phyloP scores from a whole-genome alignment of 2,888 invertebrate species.

The Listrodromus nycthemerus region DNA sequence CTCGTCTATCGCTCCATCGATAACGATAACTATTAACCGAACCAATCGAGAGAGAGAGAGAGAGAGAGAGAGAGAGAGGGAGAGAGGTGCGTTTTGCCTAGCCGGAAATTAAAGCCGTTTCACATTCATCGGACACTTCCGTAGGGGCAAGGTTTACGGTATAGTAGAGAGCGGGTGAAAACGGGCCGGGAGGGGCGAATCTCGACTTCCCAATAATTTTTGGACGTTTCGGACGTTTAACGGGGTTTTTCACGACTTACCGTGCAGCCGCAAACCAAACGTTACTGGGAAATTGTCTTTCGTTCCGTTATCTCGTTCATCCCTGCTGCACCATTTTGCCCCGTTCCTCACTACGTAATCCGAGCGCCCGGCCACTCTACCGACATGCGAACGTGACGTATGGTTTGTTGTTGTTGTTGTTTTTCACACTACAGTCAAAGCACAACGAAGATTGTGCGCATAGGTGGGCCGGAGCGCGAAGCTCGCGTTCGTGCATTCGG shows the following conservation, averaged over 20 bases:
- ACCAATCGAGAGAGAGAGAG: too few species aligned
- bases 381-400: constrained; percentile 51
- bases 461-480: constrained; percentile 12
- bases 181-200: too few species aligned
- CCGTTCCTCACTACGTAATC: too few species aligned
- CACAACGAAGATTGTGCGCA: not conserved
- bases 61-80: not conserved
- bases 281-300: too few species aligned
- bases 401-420: not conserved
- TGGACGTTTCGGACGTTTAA: too few species aligned
- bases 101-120: constrained; percentile 64
- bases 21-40: constrained; percentile 5
- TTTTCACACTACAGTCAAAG: not conserved
- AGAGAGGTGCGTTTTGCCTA: constrained; percentile 51
- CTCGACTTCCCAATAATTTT: too few species aligned
- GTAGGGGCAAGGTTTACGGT: constrained; percentile 10
- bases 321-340: too few species aligned
- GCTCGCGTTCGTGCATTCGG: constrained; percentile 49
- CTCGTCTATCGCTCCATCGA: constrained; percentile 2
- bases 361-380: constrained; percentile 40
- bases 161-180: too few species aligned
- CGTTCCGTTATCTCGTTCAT: too few species aligned
- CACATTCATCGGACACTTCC: constrained; percentile 30
- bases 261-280: too few species aligned
- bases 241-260: too few species aligned